Evolutionary conservation across 2,113 vertebrate genomes (phyloP).

Genomic region (Psittacara wagleri): DNA sequence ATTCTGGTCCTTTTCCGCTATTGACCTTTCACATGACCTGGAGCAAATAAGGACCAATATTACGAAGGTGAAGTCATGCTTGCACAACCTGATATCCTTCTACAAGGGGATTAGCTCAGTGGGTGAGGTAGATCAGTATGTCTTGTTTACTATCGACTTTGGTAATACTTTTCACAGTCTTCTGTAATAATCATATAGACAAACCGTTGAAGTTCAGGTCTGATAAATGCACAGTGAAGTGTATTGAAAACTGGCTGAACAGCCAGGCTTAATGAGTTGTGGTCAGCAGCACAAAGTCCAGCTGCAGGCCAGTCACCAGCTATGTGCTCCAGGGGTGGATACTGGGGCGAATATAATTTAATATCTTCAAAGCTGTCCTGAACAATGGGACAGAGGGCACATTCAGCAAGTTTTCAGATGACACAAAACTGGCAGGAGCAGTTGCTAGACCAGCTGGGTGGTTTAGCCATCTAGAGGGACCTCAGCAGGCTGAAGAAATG

Average conservation of each 20-base stretch:
- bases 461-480: neutral
- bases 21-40: neutral
- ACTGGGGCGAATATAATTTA: neutral
- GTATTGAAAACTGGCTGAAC: neutral
- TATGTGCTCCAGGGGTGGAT: fast-evolving
- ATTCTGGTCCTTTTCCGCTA: neutral
- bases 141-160: neutral
- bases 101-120: neutral
- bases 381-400: neutral
- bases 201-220: neutral
- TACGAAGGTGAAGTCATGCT: neutral
- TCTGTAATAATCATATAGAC: neutral
- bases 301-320: neutral
- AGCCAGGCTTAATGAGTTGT: neutral
- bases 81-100: neutral
- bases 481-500: neutral
- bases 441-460: neutral
- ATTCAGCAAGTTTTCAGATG: neutral
- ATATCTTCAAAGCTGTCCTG: neutral
- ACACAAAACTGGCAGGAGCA: neutral
- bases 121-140: neutral
- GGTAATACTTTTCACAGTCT: neutral
- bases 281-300: neutral
- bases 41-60: neutral
- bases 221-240: neutral